Conservation (phyloP, 2,797 vertebrate species). For the Heterohyrax brucei region DNA sequence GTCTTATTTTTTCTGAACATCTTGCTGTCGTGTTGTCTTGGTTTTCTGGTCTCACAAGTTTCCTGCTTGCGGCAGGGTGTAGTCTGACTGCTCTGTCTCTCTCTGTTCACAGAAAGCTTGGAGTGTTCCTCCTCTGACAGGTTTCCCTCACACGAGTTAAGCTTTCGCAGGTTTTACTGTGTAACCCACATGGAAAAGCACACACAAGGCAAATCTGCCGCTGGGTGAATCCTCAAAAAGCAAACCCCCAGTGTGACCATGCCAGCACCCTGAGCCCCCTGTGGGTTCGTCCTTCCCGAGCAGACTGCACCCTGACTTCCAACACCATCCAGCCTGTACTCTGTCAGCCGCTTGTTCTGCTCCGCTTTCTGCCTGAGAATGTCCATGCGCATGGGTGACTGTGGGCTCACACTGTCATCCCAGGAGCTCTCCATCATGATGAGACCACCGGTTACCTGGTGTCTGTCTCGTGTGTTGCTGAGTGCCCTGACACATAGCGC, state of each 20-base stretch:
- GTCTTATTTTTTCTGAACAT: background rate
- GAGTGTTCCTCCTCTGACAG: no score
- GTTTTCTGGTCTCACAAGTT: no score
- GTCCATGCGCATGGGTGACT: rapidly evolving
- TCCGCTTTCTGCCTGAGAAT: rapidly evolving
- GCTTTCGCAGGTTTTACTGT: no score
- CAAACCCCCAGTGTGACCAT: rapidly evolving
- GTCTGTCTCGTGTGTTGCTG: rapidly evolving
- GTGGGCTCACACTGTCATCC: rapidly evolving
- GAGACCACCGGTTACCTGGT: rapidly evolving
- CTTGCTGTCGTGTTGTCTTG: background rate
- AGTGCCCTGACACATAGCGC: rapidly evolving
- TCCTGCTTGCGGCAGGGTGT: no score
- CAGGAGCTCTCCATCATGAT: rapidly evolving
- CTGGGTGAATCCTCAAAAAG: rapidly evolving
- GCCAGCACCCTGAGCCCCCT: no score
- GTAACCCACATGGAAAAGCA: background rate
- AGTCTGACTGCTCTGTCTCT: no score
- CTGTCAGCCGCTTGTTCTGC: background rate
- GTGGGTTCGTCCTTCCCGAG: background rate
- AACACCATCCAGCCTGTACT: rapidly evolving
- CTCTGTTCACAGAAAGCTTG: no score
- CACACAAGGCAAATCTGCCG: rapidly evolving
- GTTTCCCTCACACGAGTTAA: no score
- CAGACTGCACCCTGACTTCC: rapidly evolving